These are phyloP conservation scores for Ictalurus furcatus DNA, from an alignment of 2,113 vertebrate genomes.

Conservation along the genomic window DNA sequence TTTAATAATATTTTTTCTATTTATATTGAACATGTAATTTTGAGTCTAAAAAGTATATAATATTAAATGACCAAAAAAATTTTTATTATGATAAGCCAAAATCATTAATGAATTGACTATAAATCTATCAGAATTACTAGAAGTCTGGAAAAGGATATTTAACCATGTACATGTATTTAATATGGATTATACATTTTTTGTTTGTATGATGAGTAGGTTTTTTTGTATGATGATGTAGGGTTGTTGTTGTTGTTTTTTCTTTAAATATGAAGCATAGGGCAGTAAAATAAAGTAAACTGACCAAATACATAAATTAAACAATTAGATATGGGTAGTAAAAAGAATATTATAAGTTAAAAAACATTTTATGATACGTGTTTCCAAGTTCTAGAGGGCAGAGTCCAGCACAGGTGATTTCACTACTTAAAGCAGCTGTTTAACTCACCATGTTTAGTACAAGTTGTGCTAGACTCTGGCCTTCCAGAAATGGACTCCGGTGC, in stretches of 20 bases:
- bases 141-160: not conserved
- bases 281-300: not conserved
- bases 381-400: not conserved
- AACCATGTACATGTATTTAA: not conserved
- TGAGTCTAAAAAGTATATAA: not conserved
- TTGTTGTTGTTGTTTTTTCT: not conserved
- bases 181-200: not conserved
- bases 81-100: not conserved
- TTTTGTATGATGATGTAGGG: too few species aligned
- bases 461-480: not conserved
- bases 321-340: not conserved
- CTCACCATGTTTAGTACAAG: not conserved
- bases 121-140: not conserved
- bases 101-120: not conserved
- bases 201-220: too few species aligned
- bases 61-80: not conserved
- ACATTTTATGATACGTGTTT: not conserved
- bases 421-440: slow-evolving; percentile 6
- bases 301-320: not conserved
- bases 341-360: not conserved
- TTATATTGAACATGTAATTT: not conserved
- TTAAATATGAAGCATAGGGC: not conserved
- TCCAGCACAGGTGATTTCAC: slow-evolving; percentile 1
- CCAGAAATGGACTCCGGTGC: not conserved
- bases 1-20: not conserved